Base-by-base conservation (phyloP, 2,113 vertebrate species). In the Salvelinus sp. region DNA sequence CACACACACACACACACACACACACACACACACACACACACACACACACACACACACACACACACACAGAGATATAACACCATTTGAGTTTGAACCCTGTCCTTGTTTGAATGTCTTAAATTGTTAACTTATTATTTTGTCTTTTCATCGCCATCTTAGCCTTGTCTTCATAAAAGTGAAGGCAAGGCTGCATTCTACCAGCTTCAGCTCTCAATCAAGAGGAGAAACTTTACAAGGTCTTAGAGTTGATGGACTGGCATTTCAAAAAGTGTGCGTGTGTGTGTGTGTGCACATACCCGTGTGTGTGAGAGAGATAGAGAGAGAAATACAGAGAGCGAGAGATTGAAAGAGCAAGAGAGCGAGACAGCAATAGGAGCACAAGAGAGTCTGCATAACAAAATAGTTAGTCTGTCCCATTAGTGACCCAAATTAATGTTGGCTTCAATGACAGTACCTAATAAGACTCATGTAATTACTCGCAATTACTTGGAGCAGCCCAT, bases 391-490 rank as follows among this genome's bases (percentile, higher is more conserved):
- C 7, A 66, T 14, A n/a, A 20, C 23, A 9, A 44, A 23, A 68
- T n/a, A 44, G 38, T 68, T 20, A 12, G 4, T 47, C 80, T 74
- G 67, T 74, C 70, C 80, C 70, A 82, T 86, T 85, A 85, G 63
- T 18, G 9, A 50, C 27, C 66, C 80, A n/a, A 84, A 86, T 85
- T 83, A 88, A 88, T 90, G 83, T 83, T 69, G 4, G 72, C 60
- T 47, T 76, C 76, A 79, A 50, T 77, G 81, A 83, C 58, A 72
- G 62, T 70, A 75, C 79, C 70, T 68, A 83, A 83, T 79, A 73
- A 83, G 82, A 88, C 85, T 84, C 88, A 88, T 81, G 82, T 80
- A 84, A 90, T 89, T 88, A 87, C 3, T 48, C 6, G n/a, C 7
- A 48, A 48, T 47, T 48, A 47, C 7, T n/a, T 48, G 20, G 38